Evolutionary conservation across 1,140 invertebrate species (phyloP).

Genomic region (Euura saliciscinereae): DNA sequence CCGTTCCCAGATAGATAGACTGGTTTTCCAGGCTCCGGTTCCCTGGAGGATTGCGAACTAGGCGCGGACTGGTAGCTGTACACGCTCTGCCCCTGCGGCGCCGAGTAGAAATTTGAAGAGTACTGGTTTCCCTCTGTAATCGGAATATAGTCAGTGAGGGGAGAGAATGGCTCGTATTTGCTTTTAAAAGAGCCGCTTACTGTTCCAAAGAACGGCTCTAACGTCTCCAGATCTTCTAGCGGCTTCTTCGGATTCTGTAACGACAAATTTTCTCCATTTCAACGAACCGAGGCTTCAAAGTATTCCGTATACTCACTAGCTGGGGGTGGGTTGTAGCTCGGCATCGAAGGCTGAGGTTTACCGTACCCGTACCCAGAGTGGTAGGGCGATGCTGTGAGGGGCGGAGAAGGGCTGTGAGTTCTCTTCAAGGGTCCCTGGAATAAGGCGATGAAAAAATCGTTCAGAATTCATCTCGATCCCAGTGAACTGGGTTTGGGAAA

Average conservation of each 20-base stretch:
- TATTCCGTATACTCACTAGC: constrained; percentile 58
- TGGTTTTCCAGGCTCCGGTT: constrained; percentile 49
- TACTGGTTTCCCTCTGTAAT: constrained; percentile 47
- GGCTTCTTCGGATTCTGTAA: constrained; percentile 79
- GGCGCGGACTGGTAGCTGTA: constrained; percentile 49
- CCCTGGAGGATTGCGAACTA: constrained; percentile 46
- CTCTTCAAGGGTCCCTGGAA: constrained; percentile 66
- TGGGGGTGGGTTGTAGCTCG: constrained; percentile 55
- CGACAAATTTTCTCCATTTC: constrained; percentile 46
- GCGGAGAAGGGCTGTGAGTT: constrained; percentile 71
- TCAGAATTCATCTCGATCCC: too few species aligned
- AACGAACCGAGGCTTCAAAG: too few species aligned
- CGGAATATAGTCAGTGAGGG: constrained; percentile 17
- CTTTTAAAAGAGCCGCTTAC: constrained; percentile 62
- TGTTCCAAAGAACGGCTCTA: constrained; percentile 80
- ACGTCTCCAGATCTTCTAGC: constrained; percentile 75
- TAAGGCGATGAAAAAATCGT: neutral
- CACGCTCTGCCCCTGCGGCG: constrained; percentile 44
- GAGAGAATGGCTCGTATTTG: too few species aligned
- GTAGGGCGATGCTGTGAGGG: constrained; percentile 61
- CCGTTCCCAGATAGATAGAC: constrained; percentile 46
- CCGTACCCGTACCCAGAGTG: constrained; percentile 60
- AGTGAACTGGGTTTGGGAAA: constrained; percentile 4
- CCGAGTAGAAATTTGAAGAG: constrained; percentile 50
- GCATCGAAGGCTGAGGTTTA: constrained; percentile 57